Base-by-base conservation (phyloP, 2,797 vertebrate genomes). In the Staurois parvus region DNA sequence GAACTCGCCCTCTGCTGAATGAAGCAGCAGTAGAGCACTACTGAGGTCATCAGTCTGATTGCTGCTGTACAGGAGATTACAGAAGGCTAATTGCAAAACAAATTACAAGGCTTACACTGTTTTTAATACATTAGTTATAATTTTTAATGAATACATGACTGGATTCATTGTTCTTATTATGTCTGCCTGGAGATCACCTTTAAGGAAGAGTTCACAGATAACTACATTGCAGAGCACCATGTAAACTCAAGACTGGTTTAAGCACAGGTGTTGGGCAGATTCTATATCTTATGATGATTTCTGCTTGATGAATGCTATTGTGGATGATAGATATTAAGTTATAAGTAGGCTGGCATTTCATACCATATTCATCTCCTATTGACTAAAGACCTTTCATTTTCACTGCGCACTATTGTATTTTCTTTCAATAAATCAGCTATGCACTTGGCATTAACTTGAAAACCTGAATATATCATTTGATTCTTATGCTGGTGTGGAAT, bases 341-440 rank as follows among this genome's bases (percentile, higher is more conserved):
- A 80, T 80, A 79, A 79, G 77, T 79, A 79, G 77, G 26, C 42
- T 79, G 77, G 77, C 77, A 79, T 79, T 79, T 79, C 77, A 79
- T 79, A 66, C 66, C 66, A 79, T 79, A 79, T 79, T 79, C 77
- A 79, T 79, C 77, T 79, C 68, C 77, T 79, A 79, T 79, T 79
- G 77, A 79, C 77, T 79, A 69, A 79, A 79, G 77, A 79, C 77
- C 77, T 79, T 79, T 79, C 77, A 79, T 79, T 79, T 79, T 79
- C 64, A 69, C 77, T 68, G 77, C 26, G 77, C 66, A 48, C 66
- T 24, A 69, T 79, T 79, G 77, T 79, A 69, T 79, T 79, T 79
- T 79, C 77, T 79, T 79, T 69, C 77, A 79, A 79, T 79, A 79
- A 68, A 79, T 79, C 77, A 79, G 34, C 66, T 79, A 66, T 78